Evolutionary conservation across 2,888 invertebrate genomes (phyloP).

Genomic region (Drosophila rubida): DNA sequence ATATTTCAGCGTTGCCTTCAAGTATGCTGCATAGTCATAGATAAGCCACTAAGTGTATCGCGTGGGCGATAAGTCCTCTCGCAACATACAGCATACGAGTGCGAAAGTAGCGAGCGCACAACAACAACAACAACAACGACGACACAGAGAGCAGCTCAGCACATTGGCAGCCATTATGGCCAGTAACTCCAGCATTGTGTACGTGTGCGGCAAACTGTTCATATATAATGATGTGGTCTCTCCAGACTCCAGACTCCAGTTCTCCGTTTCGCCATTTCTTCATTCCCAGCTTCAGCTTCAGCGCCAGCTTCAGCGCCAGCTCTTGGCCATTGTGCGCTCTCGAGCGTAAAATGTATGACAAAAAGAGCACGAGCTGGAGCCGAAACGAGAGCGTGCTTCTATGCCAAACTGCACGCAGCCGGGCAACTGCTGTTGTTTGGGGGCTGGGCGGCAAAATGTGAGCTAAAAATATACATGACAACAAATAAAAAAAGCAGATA

Average conservation of each 20-base stretch:
- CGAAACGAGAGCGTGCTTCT: conserved; percentile 4
- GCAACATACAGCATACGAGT: conserved; percentile 12
- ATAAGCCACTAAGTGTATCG: conserved; percentile 63
- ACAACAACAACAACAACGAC: conserved; percentile 9
- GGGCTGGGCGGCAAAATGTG: conserved; percentile 25
- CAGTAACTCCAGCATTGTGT: conserved; percentile 27
- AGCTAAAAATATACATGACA: conserved; percentile 62
- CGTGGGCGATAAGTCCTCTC: conserved; percentile 54
- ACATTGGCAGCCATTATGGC: conserved; percentile 47
- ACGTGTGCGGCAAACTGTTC: conserved; percentile 40
- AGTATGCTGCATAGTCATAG: conserved; percentile 62
- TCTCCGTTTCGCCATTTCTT: not conserved
- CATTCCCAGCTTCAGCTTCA: too few relatives aligned
- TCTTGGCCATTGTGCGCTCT: conserved; percentile 61
- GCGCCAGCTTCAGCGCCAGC: conserved; percentile 4
- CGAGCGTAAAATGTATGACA: conserved; percentile 78
- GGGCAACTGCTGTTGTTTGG: not conserved
- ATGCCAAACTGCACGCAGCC: not conserved
- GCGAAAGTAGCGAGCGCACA: not conserved
- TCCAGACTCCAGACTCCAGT: conserved; percentile 15
- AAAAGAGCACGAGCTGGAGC: conserved; percentile 56
- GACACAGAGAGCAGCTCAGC: conserved; percentile 8
- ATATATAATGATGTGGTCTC: conserved; percentile 74
- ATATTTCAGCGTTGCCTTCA: conserved; percentile 53
- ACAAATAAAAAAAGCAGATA: conserved; percentile 2